Conservation (phyloP, 2,797 vertebrate genomes). For the Syngnathus acus region DNA sequence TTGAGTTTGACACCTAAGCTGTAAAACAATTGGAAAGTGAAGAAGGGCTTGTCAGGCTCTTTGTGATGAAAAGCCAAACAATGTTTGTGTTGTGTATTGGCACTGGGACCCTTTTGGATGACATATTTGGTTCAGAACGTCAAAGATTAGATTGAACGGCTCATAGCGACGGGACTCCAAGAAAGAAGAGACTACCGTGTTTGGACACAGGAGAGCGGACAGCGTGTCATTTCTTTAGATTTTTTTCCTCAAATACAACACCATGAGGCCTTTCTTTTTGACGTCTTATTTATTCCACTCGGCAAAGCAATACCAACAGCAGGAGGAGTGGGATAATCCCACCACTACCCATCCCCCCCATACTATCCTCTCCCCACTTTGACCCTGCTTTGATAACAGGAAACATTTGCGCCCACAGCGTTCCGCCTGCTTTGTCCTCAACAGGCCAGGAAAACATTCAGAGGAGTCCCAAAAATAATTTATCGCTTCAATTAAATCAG, state of each 20-base stretch:
- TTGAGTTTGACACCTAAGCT: no score
- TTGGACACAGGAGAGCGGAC: neutral
- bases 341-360: neutral
- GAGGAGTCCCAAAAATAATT: neutral
- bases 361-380: neutral
- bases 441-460: neutral
- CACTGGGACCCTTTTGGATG: neutral
- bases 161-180: neutral
- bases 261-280: neutral
- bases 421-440: neutral
- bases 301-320: neutral
- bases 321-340: neutral
- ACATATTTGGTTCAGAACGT: no score
- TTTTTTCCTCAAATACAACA: neutral
- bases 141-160: no score
- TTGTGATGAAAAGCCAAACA: no score
- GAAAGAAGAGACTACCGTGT: neutral
- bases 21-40: neutral
- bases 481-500: no score
- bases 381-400: conserved; percentile 1
- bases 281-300: conserved; percentile 3
- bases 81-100: neutral
- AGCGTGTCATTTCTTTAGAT: neutral
- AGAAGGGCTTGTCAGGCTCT: neutral
- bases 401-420: neutral